Conservation (phyloP, 1,140 invertebrate species). For the Drosophila nigromelanica region DNA sequence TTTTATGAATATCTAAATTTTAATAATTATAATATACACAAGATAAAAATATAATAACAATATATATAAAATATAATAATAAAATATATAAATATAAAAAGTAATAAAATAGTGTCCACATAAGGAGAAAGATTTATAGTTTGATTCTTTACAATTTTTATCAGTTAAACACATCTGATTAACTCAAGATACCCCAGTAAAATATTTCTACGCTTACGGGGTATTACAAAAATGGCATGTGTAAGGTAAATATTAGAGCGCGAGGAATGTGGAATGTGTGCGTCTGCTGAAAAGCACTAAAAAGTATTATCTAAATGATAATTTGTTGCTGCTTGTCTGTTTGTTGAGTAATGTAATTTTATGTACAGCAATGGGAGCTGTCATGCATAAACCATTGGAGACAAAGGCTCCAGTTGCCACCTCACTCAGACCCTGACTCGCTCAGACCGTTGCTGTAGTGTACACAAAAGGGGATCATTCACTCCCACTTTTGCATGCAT, state of each 20-base stretch:
- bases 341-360: conserved; percentile 78
- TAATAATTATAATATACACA: too few relatives aligned
- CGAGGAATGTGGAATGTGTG: conserved; percentile 1
- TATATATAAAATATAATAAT: too few relatives aligned
- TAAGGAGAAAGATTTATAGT: not conserved
- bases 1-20: too few relatives aligned
- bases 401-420: conserved; percentile 30
- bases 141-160: too few relatives aligned
- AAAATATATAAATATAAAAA: too few relatives aligned
- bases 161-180: too few relatives aligned
- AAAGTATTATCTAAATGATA: conserved; percentile 82
- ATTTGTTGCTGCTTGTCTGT: conserved; percentile 75
- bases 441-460: not conserved
- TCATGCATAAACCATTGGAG: conserved; percentile 53
- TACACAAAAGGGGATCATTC: not conserved
- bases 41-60: too few relatives aligned
- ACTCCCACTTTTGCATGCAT: conserved; percentile 27
- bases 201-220: conserved; percentile 4
- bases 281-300: conserved; percentile 71
- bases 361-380: conserved; percentile 55
- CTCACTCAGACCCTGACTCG: not conserved
- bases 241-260: conserved; percentile 26
- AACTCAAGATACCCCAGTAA: not conserved
- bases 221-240: conserved; percentile 22
- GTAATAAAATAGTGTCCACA: too few relatives aligned